These are phyloP conservation scores for Trididemnum nubilum DNA, from an alignment of 23 tunicate genomes.

Conservation along the genomic window DNA sequence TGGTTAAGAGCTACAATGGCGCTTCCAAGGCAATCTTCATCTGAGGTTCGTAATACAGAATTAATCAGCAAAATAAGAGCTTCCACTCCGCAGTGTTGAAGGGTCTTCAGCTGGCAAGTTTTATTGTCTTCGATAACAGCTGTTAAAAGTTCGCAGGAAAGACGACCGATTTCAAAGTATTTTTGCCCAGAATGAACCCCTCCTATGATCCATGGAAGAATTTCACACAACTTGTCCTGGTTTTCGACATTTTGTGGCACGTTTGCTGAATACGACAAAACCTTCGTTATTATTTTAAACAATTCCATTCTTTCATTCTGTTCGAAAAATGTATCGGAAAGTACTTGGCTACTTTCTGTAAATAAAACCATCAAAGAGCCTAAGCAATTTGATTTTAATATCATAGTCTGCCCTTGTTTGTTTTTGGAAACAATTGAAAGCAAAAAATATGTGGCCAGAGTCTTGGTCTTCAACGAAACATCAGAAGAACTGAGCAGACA, in stretches of 20 bases:
- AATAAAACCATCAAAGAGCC: background rate
- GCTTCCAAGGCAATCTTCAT: constrained; percentile 25
- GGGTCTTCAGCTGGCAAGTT: background rate
- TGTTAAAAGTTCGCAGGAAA: constrained; percentile 2
- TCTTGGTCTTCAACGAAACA: background rate
- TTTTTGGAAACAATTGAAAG: constrained; percentile 34
- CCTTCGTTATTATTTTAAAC: background rate
- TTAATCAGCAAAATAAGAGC: constrained; percentile 3
- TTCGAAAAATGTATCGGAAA: background rate
- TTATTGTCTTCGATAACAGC: constrained; percentile 24
- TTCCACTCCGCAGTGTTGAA: constrained; percentile 5
- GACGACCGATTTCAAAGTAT: background rate
- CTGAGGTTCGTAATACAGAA: background rate
- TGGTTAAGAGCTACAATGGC: constrained; percentile 26
- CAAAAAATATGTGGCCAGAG: constrained; percentile 22
- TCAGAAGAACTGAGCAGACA: background rate
- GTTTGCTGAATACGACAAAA: constrained; percentile 17
- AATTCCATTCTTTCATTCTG: background rate
- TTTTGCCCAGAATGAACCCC: background rate
- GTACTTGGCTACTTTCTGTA: background rate
- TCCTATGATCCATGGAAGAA: constrained; percentile 29
- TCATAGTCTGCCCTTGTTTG: constrained; percentile 36
- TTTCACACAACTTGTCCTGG: background rate
- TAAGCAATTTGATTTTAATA: constrained; percentile 2
- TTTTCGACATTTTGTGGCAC: constrained; percentile 36